Evolutionary conservation across 2,113 vertebrate species (phyloP).

Genomic region (Spea multiplicata): DNA sequence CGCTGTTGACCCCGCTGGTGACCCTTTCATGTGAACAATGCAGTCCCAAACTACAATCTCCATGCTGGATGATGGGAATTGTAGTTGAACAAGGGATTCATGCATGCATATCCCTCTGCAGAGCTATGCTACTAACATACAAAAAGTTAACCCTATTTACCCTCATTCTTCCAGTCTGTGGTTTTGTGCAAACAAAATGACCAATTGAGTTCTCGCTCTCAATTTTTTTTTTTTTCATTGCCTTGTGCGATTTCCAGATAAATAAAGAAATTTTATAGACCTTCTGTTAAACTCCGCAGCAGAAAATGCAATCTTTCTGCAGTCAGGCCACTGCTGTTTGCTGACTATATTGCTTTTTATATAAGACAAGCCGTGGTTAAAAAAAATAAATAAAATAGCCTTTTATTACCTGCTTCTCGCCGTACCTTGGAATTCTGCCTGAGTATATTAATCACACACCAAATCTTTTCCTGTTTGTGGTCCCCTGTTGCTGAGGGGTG

Average conservation of each 20-base stretch:
- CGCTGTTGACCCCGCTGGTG: no score
- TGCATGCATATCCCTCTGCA: no score
- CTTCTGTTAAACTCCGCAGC: conserved; percentile 61
- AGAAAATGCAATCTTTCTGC: conserved; percentile 58
- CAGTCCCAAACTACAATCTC: no score
- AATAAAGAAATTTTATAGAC: conserved; percentile 63
- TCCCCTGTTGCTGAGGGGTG: background rate
- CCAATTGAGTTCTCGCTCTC: conserved; percentile 5
- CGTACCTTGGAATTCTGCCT: conserved; percentile 29
- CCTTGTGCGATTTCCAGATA: conserved; percentile 52
- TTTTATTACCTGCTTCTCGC: conserved; percentile 42
- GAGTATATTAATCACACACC: conserved; percentile 39
- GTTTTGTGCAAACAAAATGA: background rate
- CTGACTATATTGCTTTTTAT: conserved; percentile 70
- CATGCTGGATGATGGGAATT: no score
- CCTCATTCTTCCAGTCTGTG: no score
- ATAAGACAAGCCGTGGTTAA: conserved; percentile 63
- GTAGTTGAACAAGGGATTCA: no score
- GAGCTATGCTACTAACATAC: no score
- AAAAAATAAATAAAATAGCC: conserved; percentile 51
- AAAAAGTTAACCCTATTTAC: no score
- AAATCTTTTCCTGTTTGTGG: conserved; percentile 19
- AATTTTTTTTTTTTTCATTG: background rate
- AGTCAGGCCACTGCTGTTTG: conserved; percentile 63
- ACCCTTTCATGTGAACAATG: no score